Percentiles rank a stretch among this genome's conserved stretches.
phyloP scores from a whole-genome alignment of 2,797 vertebrate species.

The Telmatherina bonti region DNA sequence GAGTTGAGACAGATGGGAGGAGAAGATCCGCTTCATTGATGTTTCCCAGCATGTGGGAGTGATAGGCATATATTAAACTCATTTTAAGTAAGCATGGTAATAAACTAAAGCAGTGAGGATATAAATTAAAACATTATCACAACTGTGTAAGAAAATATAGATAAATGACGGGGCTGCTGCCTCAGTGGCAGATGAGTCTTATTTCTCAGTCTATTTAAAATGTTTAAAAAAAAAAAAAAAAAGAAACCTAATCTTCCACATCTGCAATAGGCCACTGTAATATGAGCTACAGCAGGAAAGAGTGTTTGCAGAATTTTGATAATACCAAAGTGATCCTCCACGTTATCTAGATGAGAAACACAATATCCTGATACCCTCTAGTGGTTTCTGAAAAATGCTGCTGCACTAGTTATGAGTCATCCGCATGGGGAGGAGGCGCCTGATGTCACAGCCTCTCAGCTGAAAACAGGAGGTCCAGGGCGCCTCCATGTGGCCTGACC shows the following conservation, averaged over 20 bases:
- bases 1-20: conserved; percentile 56
- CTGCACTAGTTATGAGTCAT: conserved; percentile 76
- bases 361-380: conserved; percentile 78
- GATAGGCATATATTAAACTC: conserved; percentile 17
- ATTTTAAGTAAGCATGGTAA: conserved; percentile 5
- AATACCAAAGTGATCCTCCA: conserved; percentile 30
- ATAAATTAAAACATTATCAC: neutral
- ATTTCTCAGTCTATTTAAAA: conserved; percentile 11
- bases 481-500: conserved; percentile 64
- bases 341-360: conserved; percentile 54
- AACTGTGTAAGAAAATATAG: neutral
- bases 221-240: neutral
- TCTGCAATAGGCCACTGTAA: conserved; percentile 3
- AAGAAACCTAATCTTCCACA: neutral
- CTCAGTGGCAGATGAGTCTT: conserved; percentile 6
- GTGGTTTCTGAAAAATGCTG: conserved; percentile 58
- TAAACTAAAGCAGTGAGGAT: neutral
- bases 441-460: conserved; percentile 43
- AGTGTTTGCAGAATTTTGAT: conserved; percentile 28
- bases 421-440: conserved; percentile 47
- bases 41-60: conserved; percentile 35
- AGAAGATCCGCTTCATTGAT: conserved; percentile 51
- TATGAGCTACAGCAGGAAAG: neutral
- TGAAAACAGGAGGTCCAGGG: conserved; percentile 29
- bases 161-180: neutral